Conservation (phyloP, 1,140 invertebrate genomes). For the Apis florea region DNA sequence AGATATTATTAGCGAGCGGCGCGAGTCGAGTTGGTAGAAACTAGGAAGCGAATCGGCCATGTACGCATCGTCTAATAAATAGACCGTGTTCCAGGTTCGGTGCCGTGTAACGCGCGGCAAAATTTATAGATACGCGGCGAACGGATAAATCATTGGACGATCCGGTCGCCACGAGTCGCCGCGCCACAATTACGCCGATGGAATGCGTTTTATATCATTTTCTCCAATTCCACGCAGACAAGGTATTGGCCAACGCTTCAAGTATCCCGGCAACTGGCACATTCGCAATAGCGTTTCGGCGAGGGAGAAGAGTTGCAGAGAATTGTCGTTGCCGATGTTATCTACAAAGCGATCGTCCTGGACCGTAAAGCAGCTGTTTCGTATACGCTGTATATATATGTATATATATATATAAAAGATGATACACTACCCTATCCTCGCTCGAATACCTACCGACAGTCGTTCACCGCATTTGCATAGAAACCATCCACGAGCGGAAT, state of each 20-base stretch:
- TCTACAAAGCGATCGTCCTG: conserved; percentile 44
- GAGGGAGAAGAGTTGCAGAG: conserved; percentile 14
- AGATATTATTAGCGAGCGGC: not conserved
- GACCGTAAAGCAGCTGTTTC: conserved; percentile 49
- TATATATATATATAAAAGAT: conserved; percentile 49
- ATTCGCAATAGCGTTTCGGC: conserved; percentile 55
- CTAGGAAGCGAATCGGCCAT: conserved; percentile 22
- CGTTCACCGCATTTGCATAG: conserved; percentile 62
- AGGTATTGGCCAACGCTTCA: conserved; percentile 35
- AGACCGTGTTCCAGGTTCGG: not conserved
- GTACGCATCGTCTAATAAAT: conserved; percentile 36
- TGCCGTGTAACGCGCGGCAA: conserved; percentile 1
- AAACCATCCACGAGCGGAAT: conserved; percentile 57
- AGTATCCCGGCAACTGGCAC: conserved; percentile 16
- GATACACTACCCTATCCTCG: conserved; percentile 48
- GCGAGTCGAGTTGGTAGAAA: conserved; percentile 19
- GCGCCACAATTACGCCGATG: conserved; percentile 36
- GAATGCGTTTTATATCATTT: conserved; percentile 48
- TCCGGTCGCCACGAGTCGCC: not conserved
- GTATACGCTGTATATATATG: not conserved
- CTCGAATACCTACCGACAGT: conserved; percentile 57
- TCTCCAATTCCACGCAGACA: conserved; percentile 44
- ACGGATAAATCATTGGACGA: conserved; percentile 44
- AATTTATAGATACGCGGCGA: conserved; percentile 27
- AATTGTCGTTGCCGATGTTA: conserved; percentile 42